A percentile compares a stretch with the other conserved stretches of the same genome.
These are phyloP conservation scores for Hyposmocoma kahamanoa DNA, from an alignment of 1,140 invertebrate genomes.

Conservation along the genomic window DNA sequence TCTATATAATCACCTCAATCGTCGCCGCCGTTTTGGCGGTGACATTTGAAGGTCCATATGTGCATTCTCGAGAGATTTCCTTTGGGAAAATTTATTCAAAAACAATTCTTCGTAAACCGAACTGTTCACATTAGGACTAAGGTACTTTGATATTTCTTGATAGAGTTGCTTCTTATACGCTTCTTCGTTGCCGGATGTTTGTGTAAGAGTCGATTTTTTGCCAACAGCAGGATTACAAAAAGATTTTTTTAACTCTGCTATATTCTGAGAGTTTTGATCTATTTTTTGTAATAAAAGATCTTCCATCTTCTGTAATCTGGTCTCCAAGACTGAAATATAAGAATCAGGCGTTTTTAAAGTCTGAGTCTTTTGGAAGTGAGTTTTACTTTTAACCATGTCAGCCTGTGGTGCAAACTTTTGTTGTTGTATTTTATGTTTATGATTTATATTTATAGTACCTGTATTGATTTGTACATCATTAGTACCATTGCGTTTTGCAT, in stretches of 20 bases:
- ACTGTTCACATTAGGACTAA: conserved; percentile 44
- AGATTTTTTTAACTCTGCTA: conserved; percentile 37
- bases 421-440: no score
- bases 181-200: conserved; percentile 32
- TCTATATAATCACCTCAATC: no score
- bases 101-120: conserved; percentile 61
- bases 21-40: no score
- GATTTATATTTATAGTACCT: no score
- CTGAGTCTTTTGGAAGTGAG: conserved; percentile 19
- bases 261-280: conserved; percentile 50
- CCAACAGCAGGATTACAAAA: conserved; percentile 10
- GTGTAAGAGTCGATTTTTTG: conserved; percentile 20
- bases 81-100: conserved; percentile 41
- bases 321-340: conserved; percentile 43
- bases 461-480: no score
- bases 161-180: conserved; percentile 46
- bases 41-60: no score
- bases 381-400: no score
- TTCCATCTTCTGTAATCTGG: conserved; percentile 53
- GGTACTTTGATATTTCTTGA: conserved; percentile 51
- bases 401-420: no score
- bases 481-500: no score
- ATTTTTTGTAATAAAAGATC: conserved; percentile 48
- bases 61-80: no score
- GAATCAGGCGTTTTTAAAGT: no score